Base-by-base conservation (phyloP, 2,888 invertebrate genomes). In the Axea sp. region DNA sequence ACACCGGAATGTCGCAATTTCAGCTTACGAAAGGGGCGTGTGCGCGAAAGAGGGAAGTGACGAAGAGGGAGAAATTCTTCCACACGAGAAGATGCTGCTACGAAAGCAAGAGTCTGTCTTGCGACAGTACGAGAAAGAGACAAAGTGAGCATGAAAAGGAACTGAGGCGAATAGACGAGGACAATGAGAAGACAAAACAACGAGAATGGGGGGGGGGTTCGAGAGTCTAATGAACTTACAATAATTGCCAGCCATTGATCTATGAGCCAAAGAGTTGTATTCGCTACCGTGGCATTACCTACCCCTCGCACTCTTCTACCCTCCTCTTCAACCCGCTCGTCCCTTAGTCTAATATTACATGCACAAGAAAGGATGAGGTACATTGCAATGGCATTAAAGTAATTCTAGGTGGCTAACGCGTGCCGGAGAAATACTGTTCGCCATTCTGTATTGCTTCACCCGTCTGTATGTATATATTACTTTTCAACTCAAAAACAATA, bases 241-340 rank as follows among this genome's bases (percentile, higher is more conserved):
- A 86, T 87, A 86, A 87, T 87, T 86, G 83, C 86, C 84, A 85
- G 80, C 86, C 84, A 87, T 87, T 86, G 87, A 87, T 87, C 86
- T 86, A 86, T 87, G 83, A 83, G 78, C 83, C 80, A 82, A 84
- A 83, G 82, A 85, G 84, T 83, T 81, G 82, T 81, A 81, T 80
- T 81, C 83, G 80, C 73, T 77, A 72, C 80, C 79, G 80, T 81
- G 75, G 80, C 79, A 80, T 82, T 79, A 81, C 77, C 77, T 73
- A 76, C 77, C 49, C 76, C 77, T 76, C 73, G 77, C 75, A 41
- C 31, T 31, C 55, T 77, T 64, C 74, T 55, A 60, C 33, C 45
- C 60, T 71, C 57, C 71, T 49, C 76, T 45, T 73, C 65, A 57
- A 60, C 65, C 72, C 68, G 30, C 59, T 57, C 65, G 49, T 69